Conservation (phyloP, 2,888 invertebrate species). For the Caenorhabditis panamensis region DNA sequence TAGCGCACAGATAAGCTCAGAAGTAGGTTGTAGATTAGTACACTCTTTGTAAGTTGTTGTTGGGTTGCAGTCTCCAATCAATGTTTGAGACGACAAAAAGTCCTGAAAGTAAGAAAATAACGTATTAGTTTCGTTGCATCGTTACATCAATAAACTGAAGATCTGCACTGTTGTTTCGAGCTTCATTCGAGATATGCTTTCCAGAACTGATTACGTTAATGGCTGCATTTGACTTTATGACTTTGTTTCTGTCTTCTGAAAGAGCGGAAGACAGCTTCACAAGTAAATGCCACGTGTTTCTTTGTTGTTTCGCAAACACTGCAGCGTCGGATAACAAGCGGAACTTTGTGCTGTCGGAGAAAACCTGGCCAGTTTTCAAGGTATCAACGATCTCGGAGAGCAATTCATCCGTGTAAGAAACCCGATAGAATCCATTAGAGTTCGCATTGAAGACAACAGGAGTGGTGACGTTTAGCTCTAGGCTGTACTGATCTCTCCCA, state of each 20-base stretch:
- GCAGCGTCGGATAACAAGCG: conserved; percentile 7
- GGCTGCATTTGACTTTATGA: too few species aligned
- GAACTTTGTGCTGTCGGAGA: conserved; percentile 18
- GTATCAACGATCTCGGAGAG: conserved; percentile 5
- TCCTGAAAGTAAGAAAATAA: too few species aligned
- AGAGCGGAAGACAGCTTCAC: background rate
- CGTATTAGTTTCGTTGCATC: too few species aligned
- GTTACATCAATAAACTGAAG: too few species aligned
- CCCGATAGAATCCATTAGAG: conserved; percentile 34
- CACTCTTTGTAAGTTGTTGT: too few species aligned
- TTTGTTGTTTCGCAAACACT: background rate
- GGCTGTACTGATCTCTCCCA: background rate
- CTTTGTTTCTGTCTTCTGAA: background rate
- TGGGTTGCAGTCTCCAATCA: too few species aligned
- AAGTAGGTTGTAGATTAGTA: too few species aligned
- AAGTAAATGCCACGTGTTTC: background rate
- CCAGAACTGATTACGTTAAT: too few species aligned
- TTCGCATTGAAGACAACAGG: conserved; percentile 45
- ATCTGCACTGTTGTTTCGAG: too few species aligned
- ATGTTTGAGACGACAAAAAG: too few species aligned
- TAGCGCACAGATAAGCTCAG: background rate
- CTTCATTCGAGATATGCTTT: too few species aligned
- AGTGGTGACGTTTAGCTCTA: conserved; percentile 3
- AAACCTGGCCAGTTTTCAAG: conserved; percentile 1
- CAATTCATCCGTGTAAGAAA: conserved; percentile 6